Base-by-base conservation (phyloP, 2,888 invertebrate genomes). In the Unio delphinus region DNA sequence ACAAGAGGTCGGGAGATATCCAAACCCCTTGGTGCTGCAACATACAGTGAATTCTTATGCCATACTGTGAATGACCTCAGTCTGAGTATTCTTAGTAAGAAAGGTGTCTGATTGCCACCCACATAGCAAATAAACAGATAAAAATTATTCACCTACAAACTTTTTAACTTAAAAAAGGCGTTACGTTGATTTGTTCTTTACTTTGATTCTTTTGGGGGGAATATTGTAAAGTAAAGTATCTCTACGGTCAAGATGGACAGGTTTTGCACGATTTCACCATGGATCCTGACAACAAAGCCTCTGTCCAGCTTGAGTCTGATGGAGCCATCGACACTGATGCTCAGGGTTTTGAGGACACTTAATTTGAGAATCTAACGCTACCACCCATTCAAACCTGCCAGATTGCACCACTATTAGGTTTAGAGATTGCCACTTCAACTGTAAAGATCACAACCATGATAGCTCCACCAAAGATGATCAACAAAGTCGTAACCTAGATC, bases 161-260 rank as follows among this genome's bases (percentile, higher is more conserved):
- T 34, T 34, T 5, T 34, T 7, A 7, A 7, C 28, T 34, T 34
- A 64, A 55, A 23, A 64, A 11, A 1, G 4, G 30, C 17, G 26
- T 57, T 5, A 18, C 8, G 34, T 7, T 20, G 18, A 45, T 18
- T 30, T 20, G 11, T 23, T 59, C 20, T 65, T 59, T 11, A 45
- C 61, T 45, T 57, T 28, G 5, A 30, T 66, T 68, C 23, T 71
- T 30, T 66, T 74, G 80, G 78, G 4, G 80, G 78, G 58, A 61
- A 69, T 56, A 73, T 76, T 30, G 80, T 23, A 23, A 78, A 5
- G 64, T 80, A 1, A 77, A 80, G 66, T 80, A 80, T 66, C 66
- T 80, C 15, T 79, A 64, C 54, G 55, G 17, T n/a, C 75, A 76
- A 45, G 71, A 72, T 15, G 66, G 65, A 23, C 45, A 74, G 63